phyloP scores from a whole-genome alignment of 2,888 invertebrate genomes.

The Villa cingulata region DNA sequence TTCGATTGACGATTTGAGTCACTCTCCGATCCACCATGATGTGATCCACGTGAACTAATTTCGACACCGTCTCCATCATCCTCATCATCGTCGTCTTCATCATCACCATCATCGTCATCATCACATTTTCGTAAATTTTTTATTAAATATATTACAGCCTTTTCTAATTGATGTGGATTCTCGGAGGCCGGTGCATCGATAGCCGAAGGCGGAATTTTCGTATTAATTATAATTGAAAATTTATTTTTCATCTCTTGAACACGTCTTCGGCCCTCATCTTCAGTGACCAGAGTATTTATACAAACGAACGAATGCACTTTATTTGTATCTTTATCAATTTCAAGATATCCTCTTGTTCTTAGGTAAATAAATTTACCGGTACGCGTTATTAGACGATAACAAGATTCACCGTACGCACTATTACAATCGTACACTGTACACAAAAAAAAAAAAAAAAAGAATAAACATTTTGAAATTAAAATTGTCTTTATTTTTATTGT shows the following conservation, averaged over 20 bases:
- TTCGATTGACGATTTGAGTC: conserved; percentile 20
- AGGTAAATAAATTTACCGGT: conserved; percentile 77
- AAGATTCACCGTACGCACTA: conserved; percentile 72
- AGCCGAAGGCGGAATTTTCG: conserved; percentile 34
- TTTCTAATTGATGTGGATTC: conserved; percentile 55
- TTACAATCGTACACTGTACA: conserved; percentile 68
- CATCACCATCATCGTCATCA: conserved; percentile 18
- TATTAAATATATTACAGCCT: conserved; percentile 57
- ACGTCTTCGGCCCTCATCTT: conserved; percentile 57
- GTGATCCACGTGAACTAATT: background rate
- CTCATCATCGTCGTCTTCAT: conserved; percentile 12
- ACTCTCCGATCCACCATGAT: conserved; percentile 1
- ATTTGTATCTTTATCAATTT: conserved; percentile 62
- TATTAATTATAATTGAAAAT: conserved; percentile 55
- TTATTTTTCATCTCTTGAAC: conserved; percentile 67
- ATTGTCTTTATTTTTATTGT: no score
- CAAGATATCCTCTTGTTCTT: conserved; percentile 69
- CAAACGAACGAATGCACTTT: conserved; percentile 76
- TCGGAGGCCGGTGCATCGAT: conserved; percentile 44
- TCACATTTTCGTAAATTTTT: conserved; percentile 34
- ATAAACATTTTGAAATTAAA: conserved; percentile 1
- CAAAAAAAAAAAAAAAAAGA: conserved; percentile 12
- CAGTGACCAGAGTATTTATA: conserved; percentile 62
- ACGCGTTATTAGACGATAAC: conserved; percentile 66
- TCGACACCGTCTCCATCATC: conserved; percentile 1